A percentile compares a stretch with the other conserved stretches of the same genome.
Conservation (phyloP, 1,140 invertebrate genomes). For the Drosophila subobscura region DNA sequence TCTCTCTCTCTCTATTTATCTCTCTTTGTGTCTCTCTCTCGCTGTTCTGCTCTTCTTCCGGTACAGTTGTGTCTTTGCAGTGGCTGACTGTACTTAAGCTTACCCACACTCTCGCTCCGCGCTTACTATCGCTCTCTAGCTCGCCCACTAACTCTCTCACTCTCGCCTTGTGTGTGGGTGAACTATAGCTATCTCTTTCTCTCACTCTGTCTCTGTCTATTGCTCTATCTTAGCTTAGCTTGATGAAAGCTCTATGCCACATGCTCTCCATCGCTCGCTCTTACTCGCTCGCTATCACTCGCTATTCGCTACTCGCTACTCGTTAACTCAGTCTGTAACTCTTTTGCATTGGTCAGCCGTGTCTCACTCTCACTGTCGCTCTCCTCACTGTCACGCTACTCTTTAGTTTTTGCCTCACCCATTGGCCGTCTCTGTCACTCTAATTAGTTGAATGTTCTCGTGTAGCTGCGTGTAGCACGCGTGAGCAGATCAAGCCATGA, state of each 20-base stretch:
- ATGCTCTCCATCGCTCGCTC: background rate
- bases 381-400: slow-evolving; percentile 38
- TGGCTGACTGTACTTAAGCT: slow-evolving; percentile 22
- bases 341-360: slow-evolving; percentile 46
- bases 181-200: slow-evolving; percentile 3
- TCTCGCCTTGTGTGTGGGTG: background rate
- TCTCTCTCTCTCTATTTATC: slow-evolving; percentile 13
- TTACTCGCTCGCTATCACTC: slow-evolving; percentile 16
- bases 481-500: slow-evolving; percentile 22
- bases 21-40: slow-evolving; percentile 17
- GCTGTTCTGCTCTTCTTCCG: slow-evolving; percentile 1
- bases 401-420: slow-evolving; percentile 37
- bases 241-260: slow-evolving; percentile 1
- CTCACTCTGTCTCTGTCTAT: slow-evolving; percentile 6
- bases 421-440: slow-evolving; percentile 45
- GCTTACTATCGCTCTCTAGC: too few relatives aligned
- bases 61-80: slow-evolving; percentile 41
- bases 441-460: slow-evolving; percentile 53
- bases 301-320: slow-evolving; percentile 21
- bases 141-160: slow-evolving; percentile 6
- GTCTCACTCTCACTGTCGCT: slow-evolving; percentile 31
- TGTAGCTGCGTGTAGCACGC: slow-evolving; percentile 29
- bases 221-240: slow-evolving; percentile 1
- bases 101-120: slow-evolving; percentile 1
- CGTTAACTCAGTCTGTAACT: slow-evolving; percentile 7